Conservation (phyloP, 2,888 invertebrate genomes). For the Lepidocyrtoides sp. region DNA sequence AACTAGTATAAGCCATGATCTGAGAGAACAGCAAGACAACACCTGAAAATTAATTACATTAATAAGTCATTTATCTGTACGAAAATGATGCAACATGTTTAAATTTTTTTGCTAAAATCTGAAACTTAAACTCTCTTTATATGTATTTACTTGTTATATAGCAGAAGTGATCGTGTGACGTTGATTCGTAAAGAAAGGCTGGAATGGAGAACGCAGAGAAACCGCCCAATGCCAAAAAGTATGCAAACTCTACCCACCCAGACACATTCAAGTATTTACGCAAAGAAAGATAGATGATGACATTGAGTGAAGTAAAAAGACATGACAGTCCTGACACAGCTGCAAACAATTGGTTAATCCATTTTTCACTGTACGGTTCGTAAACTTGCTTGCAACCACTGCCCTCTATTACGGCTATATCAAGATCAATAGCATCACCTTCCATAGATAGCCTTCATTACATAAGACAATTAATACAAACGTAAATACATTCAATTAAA, state of each 20-base stretch:
- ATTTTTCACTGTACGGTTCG: constrained; percentile 19
- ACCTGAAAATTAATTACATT: constrained; percentile 47
- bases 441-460: neutral
- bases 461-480: too few species aligned
- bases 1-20: constrained; percentile 61
- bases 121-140: neutral
- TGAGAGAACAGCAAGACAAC: constrained; percentile 63
- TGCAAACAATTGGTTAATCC: constrained; percentile 77
- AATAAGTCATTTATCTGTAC: neutral
- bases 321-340: constrained; percentile 75
- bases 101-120: neutral
- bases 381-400: constrained; percentile 32
- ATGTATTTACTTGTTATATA: constrained; percentile 58
- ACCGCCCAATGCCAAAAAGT: constrained; percentile 68
- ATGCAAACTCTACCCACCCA: constrained; percentile 79
- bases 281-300: constrained; percentile 77
- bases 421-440: neutral
- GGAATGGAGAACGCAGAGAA: constrained; percentile 73
- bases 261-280: constrained; percentile 75
- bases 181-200: constrained; percentile 60
- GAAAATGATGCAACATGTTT: neutral
- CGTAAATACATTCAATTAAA: too few species aligned
- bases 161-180: constrained; percentile 52
- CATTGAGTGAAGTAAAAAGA: constrained; percentile 66
- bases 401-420: constrained; percentile 42